Base-by-base conservation (phyloP, 2,797 vertebrate species). In the Amniataba percoides region DNA sequence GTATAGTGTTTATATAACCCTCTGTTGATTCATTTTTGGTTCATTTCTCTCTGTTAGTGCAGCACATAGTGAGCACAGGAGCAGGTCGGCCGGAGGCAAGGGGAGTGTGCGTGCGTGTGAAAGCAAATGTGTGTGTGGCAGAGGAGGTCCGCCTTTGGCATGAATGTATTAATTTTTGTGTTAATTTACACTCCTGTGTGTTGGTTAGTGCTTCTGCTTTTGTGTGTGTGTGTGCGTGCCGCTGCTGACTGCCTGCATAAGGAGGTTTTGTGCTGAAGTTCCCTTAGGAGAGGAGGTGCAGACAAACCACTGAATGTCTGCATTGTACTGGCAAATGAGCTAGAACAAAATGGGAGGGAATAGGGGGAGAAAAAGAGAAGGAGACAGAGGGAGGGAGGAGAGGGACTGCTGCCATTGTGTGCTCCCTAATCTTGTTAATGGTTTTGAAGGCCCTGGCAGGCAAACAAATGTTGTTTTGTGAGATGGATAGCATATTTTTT, bases 241-340 rank as follows among this genome's bases (percentile, higher is more conserved):
- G 16, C 21, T 19, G 51, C 70, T 68, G 80, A n/a, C 72, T 71
- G 71, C 73, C 45, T 67, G 70, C 81, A 87, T 84, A 43, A 73
- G 72, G 74, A 87, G 82, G 79, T 84, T 87, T 87, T 85, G 85
- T 84, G 80, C 49, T 23, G 73, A 79, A 42, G 64, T 61, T 81
- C 82, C 83, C 82, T 52, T 2, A 83, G 68, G 85, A 90, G 85
- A 83, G 56, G 87, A 91, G 84, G 83, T 76, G 84, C 87, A 88
- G 87, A 91, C 85, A 85, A 88, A 87, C 86, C 60, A 18, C 80
- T 93, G 89, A 94, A 92, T 92, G 91, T 91, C 88, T 81, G 87
- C 88, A 92, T 94, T 92, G 92, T 93, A 60, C 96, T 95, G 74
- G 96, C 95, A 94, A 97, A 97, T 87, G 96, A 96, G 1, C 96